Base-by-base conservation (phyloP, 1,140 invertebrate species). In the Papilio polytes region DNA sequence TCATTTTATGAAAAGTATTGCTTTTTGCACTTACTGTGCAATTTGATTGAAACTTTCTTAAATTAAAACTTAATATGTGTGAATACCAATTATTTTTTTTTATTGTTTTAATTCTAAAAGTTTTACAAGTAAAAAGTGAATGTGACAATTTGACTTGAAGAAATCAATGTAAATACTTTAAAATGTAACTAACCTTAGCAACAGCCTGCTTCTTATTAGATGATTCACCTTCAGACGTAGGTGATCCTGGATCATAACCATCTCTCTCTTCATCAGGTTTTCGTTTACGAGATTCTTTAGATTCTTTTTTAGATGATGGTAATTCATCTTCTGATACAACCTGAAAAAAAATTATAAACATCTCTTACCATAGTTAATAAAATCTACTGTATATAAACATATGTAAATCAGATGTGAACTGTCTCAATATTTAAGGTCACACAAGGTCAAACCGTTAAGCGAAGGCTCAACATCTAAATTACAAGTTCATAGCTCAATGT, bases 241-340 rank as follows among this genome's bases (percentile, higher is more conserved):
- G 97, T 74, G 97, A 98, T 66, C 96, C 97, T 0, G 97, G 97
- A 95, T 98, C 97, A 86, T 98, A 97, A 82, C 97, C 97, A 81
- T 89, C 89, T 56, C 85, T 85, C 70, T 88, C 90, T 86, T 90
- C 90, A 80, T 95, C 93, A 74, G 95, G 92, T 88, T 96, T 96
- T 41, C 95, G 92, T 81, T 95, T 96, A 20, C 93, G 86, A 10
- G 93, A 94, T 70, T 95, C 93, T 48, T 95, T 95, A 26, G 84
- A 78, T n/a, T 94, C 92, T 84, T 94, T 95, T 88, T 95, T 95
- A 76, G 88, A 89, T 78, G 92, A 94, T 74, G 97, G 97, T 31
- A 98, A 87, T 94, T 98, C 97, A 90, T 98, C 97, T 90, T 98
- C 97, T 1, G 97, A 98, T 7, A 98, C 97, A 46, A 94, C 93